phyloP scores from a whole-genome alignment of 2,797 vertebrate genomes.

The Mus minutoides region DNA sequence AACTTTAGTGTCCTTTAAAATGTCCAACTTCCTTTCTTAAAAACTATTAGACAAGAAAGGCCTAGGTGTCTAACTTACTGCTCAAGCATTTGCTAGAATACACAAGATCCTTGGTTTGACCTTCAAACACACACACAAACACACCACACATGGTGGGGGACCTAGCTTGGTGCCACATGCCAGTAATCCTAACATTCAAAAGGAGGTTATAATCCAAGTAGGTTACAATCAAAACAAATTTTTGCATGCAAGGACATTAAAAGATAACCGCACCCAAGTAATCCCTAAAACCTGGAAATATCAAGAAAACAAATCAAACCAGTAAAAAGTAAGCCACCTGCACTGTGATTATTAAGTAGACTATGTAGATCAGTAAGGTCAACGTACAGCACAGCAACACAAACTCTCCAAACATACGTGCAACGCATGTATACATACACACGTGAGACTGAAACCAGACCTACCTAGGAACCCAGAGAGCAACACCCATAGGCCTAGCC shows the following conservation, averaged over 20 bases:
- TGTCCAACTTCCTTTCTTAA: not conserved
- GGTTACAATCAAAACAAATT: not conserved
- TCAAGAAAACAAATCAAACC: not conserved
- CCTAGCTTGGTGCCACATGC: not conserved
- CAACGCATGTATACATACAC: not conserved
- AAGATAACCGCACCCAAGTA: constrained; percentile 17
- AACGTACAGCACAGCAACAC: not conserved
- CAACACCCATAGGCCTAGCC: not conserved
- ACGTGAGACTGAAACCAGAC: not conserved
- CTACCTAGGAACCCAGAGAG: not conserved
- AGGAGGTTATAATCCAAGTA: not conserved
- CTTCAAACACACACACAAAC: not conserved
- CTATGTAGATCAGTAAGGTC: not conserved
- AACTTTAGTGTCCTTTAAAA: not conserved
- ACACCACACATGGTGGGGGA: not conserved
- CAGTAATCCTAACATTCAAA: not conserved
- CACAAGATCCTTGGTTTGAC: not conserved
- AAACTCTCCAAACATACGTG: not conserved
- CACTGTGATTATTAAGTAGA: constrained; percentile 8
- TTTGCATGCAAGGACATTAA: not conserved
- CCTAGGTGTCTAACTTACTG: not conserved
- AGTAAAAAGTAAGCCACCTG: not conserved
- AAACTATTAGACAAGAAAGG: not conserved
- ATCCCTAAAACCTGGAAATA: not conserved
- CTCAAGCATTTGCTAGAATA: not conserved